These are phyloP conservation scores for Colius striatus DNA, from an alignment of 2,113 vertebrate species.

Conservation along the genomic window DNA sequence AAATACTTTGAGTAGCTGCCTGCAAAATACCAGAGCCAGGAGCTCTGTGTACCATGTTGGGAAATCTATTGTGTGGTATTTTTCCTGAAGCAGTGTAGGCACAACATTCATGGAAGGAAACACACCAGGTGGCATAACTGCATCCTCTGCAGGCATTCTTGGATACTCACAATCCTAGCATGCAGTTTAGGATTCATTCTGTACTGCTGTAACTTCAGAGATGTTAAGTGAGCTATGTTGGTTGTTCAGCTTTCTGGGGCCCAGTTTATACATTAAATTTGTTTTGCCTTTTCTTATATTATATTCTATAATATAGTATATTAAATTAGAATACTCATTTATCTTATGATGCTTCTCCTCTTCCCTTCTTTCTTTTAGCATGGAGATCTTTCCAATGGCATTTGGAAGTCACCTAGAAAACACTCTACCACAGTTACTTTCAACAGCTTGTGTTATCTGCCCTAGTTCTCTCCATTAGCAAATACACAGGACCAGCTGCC, in stretches of 20 bases:
- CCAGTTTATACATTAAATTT: not conserved
- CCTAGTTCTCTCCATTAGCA: not conserved
- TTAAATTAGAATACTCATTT: not conserved
- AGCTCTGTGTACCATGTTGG: not conserved
- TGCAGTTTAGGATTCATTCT: not conserved
- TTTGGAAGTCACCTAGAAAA: not conserved
- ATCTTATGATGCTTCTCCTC: not conserved
- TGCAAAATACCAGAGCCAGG: not conserved
- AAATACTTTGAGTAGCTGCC: not conserved
- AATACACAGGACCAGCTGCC: not conserved
- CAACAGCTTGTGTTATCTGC: not conserved
- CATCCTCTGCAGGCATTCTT: not conserved
- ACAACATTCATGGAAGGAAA: not conserved
- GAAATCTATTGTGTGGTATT: not conserved
- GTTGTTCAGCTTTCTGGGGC: not conserved
- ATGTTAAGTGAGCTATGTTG: not conserved
- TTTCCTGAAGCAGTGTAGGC: not conserved
- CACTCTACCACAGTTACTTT: not conserved
- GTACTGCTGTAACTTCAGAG: not conserved
- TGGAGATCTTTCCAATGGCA: not conserved
- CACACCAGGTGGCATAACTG: not conserved
- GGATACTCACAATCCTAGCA: not conserved
- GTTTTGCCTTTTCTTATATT: not conserved
- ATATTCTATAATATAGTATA: not conserved
- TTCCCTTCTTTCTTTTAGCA: not conserved